Evolutionary conservation across 2,888 invertebrate species (phyloP).

Genomic region (Stenotaenia linearis): DNA sequence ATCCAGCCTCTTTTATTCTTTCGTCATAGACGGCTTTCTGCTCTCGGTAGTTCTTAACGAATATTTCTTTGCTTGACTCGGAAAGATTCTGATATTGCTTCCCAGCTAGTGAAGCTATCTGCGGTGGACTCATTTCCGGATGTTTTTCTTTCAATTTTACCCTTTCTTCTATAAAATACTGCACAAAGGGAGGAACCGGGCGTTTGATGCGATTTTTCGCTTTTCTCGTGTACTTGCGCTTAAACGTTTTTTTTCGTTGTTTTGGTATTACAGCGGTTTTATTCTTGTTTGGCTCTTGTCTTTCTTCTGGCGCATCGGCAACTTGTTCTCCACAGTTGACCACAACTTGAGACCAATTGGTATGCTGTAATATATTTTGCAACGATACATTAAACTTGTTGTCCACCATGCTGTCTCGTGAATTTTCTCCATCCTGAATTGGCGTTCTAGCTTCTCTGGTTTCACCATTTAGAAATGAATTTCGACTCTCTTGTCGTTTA

Average conservation of each 20-base stretch:
- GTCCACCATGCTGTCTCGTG: background rate
- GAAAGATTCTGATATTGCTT: background rate
- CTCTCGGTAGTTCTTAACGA: background rate
- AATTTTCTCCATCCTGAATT: background rate
- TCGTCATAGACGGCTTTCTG: background rate
- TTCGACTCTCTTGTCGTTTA: background rate
- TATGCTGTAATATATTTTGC: background rate
- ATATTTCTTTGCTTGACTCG: background rate
- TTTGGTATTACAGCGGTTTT: background rate
- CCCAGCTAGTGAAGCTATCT: background rate
- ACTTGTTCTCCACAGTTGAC: background rate
- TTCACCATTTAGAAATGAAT: background rate
- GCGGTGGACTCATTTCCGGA: background rate
- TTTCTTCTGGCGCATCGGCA: background rate
- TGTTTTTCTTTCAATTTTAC: background rate
- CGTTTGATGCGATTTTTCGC: background rate
- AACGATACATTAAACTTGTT: background rate
- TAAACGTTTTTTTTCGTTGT: background rate
- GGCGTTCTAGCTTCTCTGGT: background rate
- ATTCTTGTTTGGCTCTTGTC: background rate
- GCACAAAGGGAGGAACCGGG: background rate
- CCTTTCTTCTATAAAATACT: background rate
- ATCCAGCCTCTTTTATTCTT: background rate
- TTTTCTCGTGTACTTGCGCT: background rate
- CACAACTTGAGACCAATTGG: background rate